Percentiles rank a stretch among this genome's conserved stretches.
These are phyloP conservation scores for Pterostichus madidus DNA, from an alignment of 2,888 invertebrate genomes.

Conservation along the genomic window DNA sequence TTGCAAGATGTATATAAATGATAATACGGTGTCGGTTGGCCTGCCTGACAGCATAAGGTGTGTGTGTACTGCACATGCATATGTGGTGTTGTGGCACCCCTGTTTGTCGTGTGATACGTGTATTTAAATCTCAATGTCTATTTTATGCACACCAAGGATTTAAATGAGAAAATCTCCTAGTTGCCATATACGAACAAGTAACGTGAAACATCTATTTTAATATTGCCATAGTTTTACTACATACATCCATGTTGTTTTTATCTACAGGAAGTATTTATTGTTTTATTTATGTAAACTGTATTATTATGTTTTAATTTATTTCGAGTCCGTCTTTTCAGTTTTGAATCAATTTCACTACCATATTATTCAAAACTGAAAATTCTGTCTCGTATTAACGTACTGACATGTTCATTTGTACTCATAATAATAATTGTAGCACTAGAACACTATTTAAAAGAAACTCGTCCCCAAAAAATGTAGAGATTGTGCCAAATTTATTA, in stretches of 20 bases:
- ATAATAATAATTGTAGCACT: not conserved
- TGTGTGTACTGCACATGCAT: constrained; percentile 66
- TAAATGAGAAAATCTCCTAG: constrained; percentile 72
- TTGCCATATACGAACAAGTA: constrained; percentile 67
- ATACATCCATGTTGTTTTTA: constrained; percentile 59
- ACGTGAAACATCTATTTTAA: constrained; percentile 65
- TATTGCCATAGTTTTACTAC: constrained; percentile 68
- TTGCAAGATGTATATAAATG: constrained; percentile 62
- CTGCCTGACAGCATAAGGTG: constrained; percentile 64
- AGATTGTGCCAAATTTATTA: constrained; percentile 33
- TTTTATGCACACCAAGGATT: constrained; percentile 74
- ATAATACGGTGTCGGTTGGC: constrained; percentile 60
- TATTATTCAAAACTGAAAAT: constrained; percentile 4
- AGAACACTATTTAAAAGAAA: not conserved
- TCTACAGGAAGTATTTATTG: constrained; percentile 49
- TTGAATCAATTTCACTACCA: not conserved
- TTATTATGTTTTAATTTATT: constrained; percentile 21
- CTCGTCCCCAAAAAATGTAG: not conserved
- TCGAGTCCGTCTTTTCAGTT: constrained; percentile 15
- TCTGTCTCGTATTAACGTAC: constrained; percentile 9
- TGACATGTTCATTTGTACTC: constrained; percentile 26
- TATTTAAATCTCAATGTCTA: constrained; percentile 71
- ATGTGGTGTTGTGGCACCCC: constrained; percentile 67
- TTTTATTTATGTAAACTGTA: constrained; percentile 46
- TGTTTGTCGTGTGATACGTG: constrained; percentile 73